Base-by-base conservation (phyloP, 2,113 vertebrate species). In the Heterotis niloticus region DNA sequence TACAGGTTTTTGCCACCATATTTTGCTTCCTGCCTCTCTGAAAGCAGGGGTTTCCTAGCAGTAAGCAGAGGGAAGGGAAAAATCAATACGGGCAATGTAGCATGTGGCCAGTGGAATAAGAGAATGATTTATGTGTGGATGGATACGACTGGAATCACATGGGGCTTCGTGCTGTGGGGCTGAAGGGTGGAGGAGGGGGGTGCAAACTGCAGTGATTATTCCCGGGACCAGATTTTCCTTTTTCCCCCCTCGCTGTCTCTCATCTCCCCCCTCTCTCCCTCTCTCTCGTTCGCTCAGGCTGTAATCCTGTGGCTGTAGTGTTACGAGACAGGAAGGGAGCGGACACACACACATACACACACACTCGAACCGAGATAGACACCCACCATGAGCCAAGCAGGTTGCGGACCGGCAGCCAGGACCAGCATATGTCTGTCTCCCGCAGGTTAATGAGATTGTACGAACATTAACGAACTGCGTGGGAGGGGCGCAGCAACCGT, bases 31-130 rank as follows among this genome's bases (percentile, higher is more conserved):
- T 66, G 20, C 64, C 23, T 91, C 89, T 90, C 91, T 92, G 91
- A 94, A 94, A 92, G 89, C 91, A 94, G 93, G 93, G 93, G 93
- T 94, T 95, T 92, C 94, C 91, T 93, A 92, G 94, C 93, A 95
- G 96, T 94, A 92, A 94, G 91, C 89, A 89, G 85, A 85, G 82
- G 23, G 80, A 91, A 89, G 91, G 44, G 88, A 91, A 65, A 93
- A 95, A 98, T 98, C 96, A 97, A 98, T 98, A 98, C 91, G 95
- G 94, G 94, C 92, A 95, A 95, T 96, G 93, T 96, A 96, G 94
- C 93, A 93, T 94, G 94, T 94, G 93, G 96, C 95, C 95, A 95
- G 94, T 95, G 93, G 93, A 96, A 96, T 95, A 96, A 94, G 92
- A 93, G 94, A 95, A 94, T 97, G 96, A 98, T 98, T 98, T 96